These are phyloP conservation scores for Anguilla marmorata DNA, from an alignment of 2,797 vertebrate species.

Conservation along the genomic window DNA sequence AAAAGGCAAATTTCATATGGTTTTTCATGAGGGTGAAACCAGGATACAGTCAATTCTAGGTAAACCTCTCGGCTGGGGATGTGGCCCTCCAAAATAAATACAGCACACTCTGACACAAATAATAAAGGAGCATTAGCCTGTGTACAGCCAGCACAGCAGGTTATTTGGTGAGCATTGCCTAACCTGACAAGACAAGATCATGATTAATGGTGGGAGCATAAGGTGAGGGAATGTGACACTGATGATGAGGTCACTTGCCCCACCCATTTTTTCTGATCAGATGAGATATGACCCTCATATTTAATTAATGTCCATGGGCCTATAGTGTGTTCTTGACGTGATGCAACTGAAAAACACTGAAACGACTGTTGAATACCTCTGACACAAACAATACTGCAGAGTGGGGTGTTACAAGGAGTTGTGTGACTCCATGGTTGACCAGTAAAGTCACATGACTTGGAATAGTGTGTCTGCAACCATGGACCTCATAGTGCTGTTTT, in stretches of 20 bases:
- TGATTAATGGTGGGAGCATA: neutral
- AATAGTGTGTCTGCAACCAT: constrained; percentile 5
- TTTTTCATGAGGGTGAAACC: too few relatives aligned
- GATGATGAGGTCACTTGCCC: constrained; percentile 11
- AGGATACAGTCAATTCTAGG: neutral
- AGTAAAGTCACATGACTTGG: constrained; percentile 12
- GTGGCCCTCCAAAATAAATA: neutral
- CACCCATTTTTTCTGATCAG: neutral
- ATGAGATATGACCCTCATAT: neutral
- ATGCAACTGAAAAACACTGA: neutral
- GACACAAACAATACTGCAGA: constrained; percentile 46
- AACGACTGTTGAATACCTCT: constrained; percentile 30
- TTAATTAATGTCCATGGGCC: neutral
- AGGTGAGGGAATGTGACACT: neutral
- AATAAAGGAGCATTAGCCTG: neutral
- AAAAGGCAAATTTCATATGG: too few relatives aligned
- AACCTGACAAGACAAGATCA: neutral
- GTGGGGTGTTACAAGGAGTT: constrained; percentile 17
- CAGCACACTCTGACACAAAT: neutral
- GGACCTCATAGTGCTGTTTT: neutral
- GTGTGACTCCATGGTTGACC: constrained; percentile 21
- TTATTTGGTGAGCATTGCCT: neutral
- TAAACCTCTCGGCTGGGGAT: neutral
- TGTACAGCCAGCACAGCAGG: neutral
- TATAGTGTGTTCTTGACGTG: neutral